Evolutionary conservation across 92 coral and sea anemone species (phyloP).

Genomic region (Muricea muricata): DNA sequence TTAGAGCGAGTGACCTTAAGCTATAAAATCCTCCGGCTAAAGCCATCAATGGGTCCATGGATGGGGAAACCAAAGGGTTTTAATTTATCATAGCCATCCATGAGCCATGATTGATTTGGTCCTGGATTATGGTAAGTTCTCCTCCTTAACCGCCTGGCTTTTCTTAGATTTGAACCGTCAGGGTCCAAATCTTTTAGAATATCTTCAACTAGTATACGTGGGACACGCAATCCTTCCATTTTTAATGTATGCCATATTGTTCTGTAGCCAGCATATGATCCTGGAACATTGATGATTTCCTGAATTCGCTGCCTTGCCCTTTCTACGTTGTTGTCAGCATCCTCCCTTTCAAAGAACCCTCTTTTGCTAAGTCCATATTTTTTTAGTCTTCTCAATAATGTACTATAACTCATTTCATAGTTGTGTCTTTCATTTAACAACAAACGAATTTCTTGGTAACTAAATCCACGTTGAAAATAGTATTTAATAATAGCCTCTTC

Average conservation of each 20-base stretch:
- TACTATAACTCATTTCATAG: slow-evolving; percentile 56
- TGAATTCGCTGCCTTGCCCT: slow-evolving; percentile 1
- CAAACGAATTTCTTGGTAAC: slow-evolving; percentile 60
- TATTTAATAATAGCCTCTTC: too few relatives aligned
- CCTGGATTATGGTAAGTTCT: too few relatives aligned
- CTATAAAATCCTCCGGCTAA: slow-evolving; percentile 65
- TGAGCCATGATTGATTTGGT: too few relatives aligned
- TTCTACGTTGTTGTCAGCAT: too few relatives aligned
- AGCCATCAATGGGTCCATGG: too few relatives aligned
- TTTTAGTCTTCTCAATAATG: slow-evolving; percentile 59
- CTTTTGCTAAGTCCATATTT: slow-evolving; percentile 46
- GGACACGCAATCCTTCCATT: slow-evolving; percentile 63
- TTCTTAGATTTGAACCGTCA: slow-evolving; percentile 55
- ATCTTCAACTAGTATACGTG: slow-evolving; percentile 67
- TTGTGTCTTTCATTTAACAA: slow-evolving; percentile 49
- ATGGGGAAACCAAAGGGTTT: too few relatives aligned
- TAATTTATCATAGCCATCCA: slow-evolving; percentile 65
- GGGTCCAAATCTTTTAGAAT: slow-evolving; percentile 70
- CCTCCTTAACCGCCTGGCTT: too few relatives aligned
- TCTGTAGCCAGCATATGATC: slow-evolving; percentile 65
- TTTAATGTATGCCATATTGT: slow-evolving; percentile 73
- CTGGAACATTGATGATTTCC: slow-evolving; percentile 65
- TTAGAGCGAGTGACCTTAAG: slow-evolving; percentile 66
- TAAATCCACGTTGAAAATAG: too few relatives aligned
- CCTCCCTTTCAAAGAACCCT: too few relatives aligned